Base-by-base conservation (phyloP, 2,888 invertebrate species). In the Isoperla grammatica region DNA sequence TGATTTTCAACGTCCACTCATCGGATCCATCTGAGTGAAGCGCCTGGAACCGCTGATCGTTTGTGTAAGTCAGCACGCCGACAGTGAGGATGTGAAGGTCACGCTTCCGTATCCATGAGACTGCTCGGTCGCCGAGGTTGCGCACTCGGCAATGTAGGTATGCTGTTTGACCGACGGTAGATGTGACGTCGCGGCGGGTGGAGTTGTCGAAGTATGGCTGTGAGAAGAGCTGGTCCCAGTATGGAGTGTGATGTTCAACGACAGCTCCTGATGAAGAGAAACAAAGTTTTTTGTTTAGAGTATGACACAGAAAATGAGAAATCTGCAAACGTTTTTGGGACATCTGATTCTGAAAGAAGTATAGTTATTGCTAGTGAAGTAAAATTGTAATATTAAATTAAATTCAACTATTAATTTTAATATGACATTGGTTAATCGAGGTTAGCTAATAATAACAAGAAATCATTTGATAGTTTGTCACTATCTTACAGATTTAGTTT, bases 141-240 rank as follows among this genome's bases (percentile, higher is more conserved):
- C 90, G 80, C 62, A 92, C 92, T 69, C 88, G 80, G 76, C 92
- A 92, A 75, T 90, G 88, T 58, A 92, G 80, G 73, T 90, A 84
- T 61, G 91, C 90, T 58, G 89, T 86, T 76, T 91, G 90, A 60
- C 92, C 92, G 66, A 91, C 90, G 66, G 90, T 90, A 68, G 90
- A 88, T 69, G 90, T 90, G 71, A 88, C 84, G 73, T 91, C 90
- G 65, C 89, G 81, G 73, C 85, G 83, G 67, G 90, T 90, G 70
- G 87, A 85, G 77, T 91, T 91, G 78, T 91, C 91, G 78, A 92
- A 92, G 79, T 90, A 91, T 56, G 91, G 91, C 75, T 89, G 88
- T 66, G 88, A 88, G 72, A 89, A 87, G 59, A 89, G 87, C 74
- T 87, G 86, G 76, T 78, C 81, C 81, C 69, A 70, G 59, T 69